Evolutionary conservation across 2,113 vertebrate genomes (phyloP).

Genomic region (Nothocercus julius): DNA sequence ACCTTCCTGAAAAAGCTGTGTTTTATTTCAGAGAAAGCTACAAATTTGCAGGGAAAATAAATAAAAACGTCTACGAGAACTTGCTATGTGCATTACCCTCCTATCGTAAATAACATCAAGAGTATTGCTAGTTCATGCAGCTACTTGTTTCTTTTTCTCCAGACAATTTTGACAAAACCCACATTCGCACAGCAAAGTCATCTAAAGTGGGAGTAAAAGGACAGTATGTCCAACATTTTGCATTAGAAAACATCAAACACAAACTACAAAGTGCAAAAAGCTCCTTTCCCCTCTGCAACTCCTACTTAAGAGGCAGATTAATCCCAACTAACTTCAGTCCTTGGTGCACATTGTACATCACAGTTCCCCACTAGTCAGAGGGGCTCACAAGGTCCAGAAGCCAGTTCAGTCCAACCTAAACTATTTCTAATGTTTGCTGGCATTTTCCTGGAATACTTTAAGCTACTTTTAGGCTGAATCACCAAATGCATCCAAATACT

Average conservation of each 20-base stretch:
- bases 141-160: background rate
- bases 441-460: background rate
- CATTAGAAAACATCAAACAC: conserved; percentile 25
- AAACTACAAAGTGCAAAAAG: background rate
- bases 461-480: background rate
- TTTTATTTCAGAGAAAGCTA: conserved; percentile 37
- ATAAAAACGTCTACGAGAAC: background rate
- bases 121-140: background rate
- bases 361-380: background rate
- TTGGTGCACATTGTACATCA: rapidly evolving
- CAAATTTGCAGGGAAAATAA: conserved; percentile 20
- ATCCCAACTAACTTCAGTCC: background rate
- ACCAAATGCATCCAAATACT: background rate
- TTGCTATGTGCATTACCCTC: background rate
- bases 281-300: background rate
- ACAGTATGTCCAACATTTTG: background rate
- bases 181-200: background rate
- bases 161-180: conserved; percentile 9
- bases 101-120: background rate
- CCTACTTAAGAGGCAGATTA: background rate
- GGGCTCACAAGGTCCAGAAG: background rate
- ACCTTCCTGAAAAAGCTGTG: background rate
- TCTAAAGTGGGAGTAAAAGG: background rate
- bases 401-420: background rate
- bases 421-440: background rate